Base-by-base conservation (phyloP, 2,888 invertebrate genomes). In the Drosophila paranaensis region DNA sequence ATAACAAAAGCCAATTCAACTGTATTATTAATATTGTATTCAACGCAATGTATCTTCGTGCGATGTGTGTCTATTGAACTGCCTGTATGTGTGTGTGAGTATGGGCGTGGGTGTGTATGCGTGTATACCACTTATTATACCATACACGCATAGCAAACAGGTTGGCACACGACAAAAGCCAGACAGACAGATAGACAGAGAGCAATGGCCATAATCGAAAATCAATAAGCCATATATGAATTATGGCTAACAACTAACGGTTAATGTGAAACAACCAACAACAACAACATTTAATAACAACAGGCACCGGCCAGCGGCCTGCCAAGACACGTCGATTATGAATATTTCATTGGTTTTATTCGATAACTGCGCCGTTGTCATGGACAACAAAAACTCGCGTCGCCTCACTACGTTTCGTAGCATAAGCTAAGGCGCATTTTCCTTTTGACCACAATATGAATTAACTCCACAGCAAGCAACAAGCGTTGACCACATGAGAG, bases 71-170 rank as follows among this genome's bases (percentile, higher is more conserved):
- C 14, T 10, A 25, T 6, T 66, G 25, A n/a, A 9, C 10, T 42
- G 39, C 27, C 5, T 13, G 16, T 48, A 13, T 53, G 5, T 45
- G 5, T 66, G 16, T 39, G 25, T 42, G 33, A 57, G 45, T 40
- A 6, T 57, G n/a, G 16, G 20, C 39, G 6, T 27, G 57, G 25
- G 45, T 43, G 48, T 42, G 65, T 33, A 53, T 65, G 54, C 67
- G 62, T 48, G 72, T 51, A 66, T 60, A 60, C 60, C 62, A 56
- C 68, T 74, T 79, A 74, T 79, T 79, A 81, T 70, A 43, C 70
- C 64, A 71, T 42, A 70, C 85, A 76, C 83, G 82, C 77, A 85
- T 51, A 70, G 71, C 88, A 74, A 86, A 86, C 86, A 88, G 88
- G 85, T 86, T 83, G 83, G 77, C 71, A 60, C 40, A 67, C 69